Conservation (phyloP, 2,113 vertebrate genomes). For the Ophthalmolycus amberensis region DNA sequence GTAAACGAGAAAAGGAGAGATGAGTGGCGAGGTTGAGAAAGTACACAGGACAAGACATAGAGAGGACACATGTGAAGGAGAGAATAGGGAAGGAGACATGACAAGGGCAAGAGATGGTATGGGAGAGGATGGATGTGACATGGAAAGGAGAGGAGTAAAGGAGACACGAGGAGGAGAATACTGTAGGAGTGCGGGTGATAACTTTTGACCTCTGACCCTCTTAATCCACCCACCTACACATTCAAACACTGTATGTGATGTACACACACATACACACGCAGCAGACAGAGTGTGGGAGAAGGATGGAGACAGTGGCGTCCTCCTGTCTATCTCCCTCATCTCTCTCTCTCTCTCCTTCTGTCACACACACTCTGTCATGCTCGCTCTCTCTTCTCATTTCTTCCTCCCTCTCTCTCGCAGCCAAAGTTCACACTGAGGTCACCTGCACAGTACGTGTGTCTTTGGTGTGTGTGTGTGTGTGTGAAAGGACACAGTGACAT, state of each 20-base stretch:
- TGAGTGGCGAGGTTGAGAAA: neutral
- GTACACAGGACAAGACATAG: neutral
- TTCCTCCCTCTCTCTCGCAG: neutral
- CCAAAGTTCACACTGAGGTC: slow-evolving; percentile 50
- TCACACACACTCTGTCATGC: slow-evolving; percentile 22
- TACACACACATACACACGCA: slow-evolving; percentile 8
- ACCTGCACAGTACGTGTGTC: slow-evolving; percentile 2
- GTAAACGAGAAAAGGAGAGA: neutral
- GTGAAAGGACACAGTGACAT: neutral
- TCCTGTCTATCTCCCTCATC: slow-evolving; percentile 43
- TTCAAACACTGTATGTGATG: neutral
- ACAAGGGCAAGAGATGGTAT: neutral
- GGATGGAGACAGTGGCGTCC: slow-evolving; percentile 69
- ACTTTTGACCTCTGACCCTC: slow-evolving; percentile 46
- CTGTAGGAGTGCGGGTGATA: slow-evolving; percentile 23
- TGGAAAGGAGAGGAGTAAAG: neutral
- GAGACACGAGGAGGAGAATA: slow-evolving; percentile 18
- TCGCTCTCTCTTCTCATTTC: neutral
- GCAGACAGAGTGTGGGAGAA: slow-evolving; percentile 57
- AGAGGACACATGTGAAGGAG: neutral
- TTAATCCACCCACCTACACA: slow-evolving; percentile 22
- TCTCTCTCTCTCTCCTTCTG: slow-evolving; percentile 5
- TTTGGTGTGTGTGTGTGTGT: neutral
- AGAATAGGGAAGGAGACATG: neutral
- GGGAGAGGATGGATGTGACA: neutral